Evolutionary conservation across 2,888 invertebrate genomes (phyloP), one percentile per base, ranked within the genome.

Genomic region (Alloplasta piceator): DNA sequence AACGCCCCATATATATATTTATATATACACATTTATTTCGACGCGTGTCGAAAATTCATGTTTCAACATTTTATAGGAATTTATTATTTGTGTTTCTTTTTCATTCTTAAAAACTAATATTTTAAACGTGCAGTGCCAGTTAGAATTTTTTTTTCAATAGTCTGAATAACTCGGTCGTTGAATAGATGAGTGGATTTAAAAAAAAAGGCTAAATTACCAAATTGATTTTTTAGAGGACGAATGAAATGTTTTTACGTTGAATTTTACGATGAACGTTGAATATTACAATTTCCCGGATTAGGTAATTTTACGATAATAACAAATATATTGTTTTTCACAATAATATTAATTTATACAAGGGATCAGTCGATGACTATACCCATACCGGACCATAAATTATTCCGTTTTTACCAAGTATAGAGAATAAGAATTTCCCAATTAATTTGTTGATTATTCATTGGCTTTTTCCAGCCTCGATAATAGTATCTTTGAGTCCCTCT

Each of bases 1-100:
- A n/a, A n/a, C n/a, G n/a, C n/a, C n/a, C n/a, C n/a, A n/a, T n/a
- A n/a, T n/a, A n/a, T n/a, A n/a, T n/a, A n/a, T n/a, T n/a, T n/a
- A n/a, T n/a, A n/a, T n/a, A 80, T 83, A 83, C 87, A 80, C 68
- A 68, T 74, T 2, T 73, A 71, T 70, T 71, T 78, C 48, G 48
- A 74, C 75, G 50, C n/a, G 16, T 9, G 52, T 60, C 68, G 68
- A 76, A 26, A 26, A 38, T 67, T 71, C 36, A 55, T 61, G 67
- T 52, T 66, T 68, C 46, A 68, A 78, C 61, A 55, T 67, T 16
- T 61, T 56, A 26, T 63, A 67, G 63, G 63, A 73, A 70, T 38
- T 61, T 52, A 14, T 26, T 26, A 26, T 3, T 26, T 26, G 26
- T 26, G 26, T 26, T 26, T 26, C 3, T 26, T 26, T 26, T 26